Evolutionary conservation across 2,888 invertebrate genomes (phyloP).

Genomic region (Torymus aiolomorphi): DNA sequence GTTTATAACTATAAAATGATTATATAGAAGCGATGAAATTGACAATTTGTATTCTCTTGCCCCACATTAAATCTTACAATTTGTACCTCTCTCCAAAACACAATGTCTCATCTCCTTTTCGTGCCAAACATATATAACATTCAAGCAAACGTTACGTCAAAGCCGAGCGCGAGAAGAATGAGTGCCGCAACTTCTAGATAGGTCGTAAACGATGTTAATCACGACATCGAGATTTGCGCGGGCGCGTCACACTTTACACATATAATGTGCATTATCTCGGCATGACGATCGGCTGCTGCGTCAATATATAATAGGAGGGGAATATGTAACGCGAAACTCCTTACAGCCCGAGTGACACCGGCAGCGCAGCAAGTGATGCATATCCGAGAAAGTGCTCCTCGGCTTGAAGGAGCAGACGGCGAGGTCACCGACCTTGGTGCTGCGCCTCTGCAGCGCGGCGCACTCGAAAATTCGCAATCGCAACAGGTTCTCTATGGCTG

Average conservation of each 20-base stretch:
- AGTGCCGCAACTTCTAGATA: not conserved
- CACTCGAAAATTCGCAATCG: constrained; percentile 78
- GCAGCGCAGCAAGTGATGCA: constrained; percentile 64
- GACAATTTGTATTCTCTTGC: no score
- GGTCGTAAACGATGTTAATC: not conserved
- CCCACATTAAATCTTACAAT: no score
- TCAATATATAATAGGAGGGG: not conserved
- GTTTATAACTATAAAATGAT: no score
- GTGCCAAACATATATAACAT: no score
- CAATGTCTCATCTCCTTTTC: no score
- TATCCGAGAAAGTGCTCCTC: constrained; percentile 65
- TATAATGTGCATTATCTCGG: not conserved
- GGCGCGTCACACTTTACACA: not conserved
- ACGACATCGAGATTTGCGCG: not conserved
- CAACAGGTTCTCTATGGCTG: constrained; percentile 79
- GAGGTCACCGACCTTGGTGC: constrained; percentile 60
- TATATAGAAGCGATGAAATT: no score
- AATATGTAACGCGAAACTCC: constrained; percentile 41
- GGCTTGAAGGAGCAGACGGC: constrained; percentile 55
- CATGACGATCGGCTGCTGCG: no score
- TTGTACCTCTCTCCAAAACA: no score
- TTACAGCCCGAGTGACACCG: constrained; percentile 60
- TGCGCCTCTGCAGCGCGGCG: constrained; percentile 70
- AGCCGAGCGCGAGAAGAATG: not conserved
- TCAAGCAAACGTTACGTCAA: no score